Percentiles rank a stretch among this genome's conserved stretches.
phyloP scores from a whole-genome alignment of 2,888 invertebrate genomes.

The Orchesellides sinensis region DNA sequence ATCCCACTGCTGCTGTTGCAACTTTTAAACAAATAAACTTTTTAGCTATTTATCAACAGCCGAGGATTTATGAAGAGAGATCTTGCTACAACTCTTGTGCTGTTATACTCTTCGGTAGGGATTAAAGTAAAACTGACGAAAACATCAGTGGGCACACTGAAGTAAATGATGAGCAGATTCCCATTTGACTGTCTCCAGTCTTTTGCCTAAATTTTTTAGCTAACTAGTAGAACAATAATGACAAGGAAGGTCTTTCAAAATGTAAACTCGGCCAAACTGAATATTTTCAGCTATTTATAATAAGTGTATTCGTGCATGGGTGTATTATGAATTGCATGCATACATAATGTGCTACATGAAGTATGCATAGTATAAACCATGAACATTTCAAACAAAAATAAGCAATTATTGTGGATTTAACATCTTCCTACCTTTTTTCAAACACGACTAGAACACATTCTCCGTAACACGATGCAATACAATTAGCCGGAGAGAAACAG shows the following conservation, averaged over 20 bases:
- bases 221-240: background rate
- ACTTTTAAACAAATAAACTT: constrained; percentile 49
- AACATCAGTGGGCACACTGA: background rate
- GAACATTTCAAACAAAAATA: background rate
- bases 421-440: background rate
- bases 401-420: background rate
- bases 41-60: background rate
- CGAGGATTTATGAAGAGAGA: too few species aligned
- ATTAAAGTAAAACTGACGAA: background rate
- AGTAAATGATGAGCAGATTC: background rate
- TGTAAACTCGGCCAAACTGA: too few species aligned
- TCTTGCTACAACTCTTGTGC: too few species aligned
- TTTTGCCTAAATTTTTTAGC: background rate
- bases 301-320: too few species aligned
- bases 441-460: background rate
- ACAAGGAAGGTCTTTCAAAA: constrained; percentile 9
- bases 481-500: constrained; percentile 31
- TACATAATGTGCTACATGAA: too few species aligned
- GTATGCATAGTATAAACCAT: background rate
- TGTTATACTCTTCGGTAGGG: too few species aligned
- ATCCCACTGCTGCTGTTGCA: constrained; percentile 19
- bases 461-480: background rate
- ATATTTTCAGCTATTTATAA: too few species aligned
- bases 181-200: background rate
- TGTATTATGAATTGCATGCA: too few species aligned